phyloP scores from a whole-genome alignment of 2,113 vertebrate species.

The Pollimyrus isidori region DNA sequence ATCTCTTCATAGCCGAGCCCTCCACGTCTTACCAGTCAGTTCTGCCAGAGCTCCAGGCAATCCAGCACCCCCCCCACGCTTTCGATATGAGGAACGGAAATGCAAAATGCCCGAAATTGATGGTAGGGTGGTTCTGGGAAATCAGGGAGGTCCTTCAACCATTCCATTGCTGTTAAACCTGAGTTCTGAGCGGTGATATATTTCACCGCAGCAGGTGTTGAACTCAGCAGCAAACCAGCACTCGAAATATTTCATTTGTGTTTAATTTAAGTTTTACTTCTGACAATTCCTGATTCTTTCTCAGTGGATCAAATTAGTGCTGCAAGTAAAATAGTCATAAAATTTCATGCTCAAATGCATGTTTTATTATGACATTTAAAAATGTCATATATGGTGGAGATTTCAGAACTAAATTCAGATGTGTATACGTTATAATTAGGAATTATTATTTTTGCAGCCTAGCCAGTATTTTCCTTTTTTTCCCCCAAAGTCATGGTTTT shows the following conservation, averaged over 20 bases:
- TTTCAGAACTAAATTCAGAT: constrained; percentile 1
- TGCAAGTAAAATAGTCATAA: neutral
- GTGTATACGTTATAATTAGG: neutral
- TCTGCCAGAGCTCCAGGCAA: neutral
- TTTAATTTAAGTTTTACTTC: neutral
- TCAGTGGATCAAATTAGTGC: neutral
- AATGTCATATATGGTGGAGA: neutral
- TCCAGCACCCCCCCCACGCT: neutral
- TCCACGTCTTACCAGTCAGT: neutral
- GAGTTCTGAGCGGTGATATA: neutral
- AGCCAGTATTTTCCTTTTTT: neutral
- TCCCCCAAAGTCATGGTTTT: neutral
- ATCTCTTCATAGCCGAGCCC: neutral
- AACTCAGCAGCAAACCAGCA: neutral
- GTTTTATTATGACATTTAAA: neutral
- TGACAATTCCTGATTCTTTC: neutral
- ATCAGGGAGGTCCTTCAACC: neutral
- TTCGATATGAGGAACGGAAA: neutral
- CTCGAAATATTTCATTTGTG: neutral
- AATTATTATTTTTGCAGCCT: neutral
- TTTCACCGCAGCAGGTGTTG: neutral
- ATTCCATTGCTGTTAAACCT: neutral
- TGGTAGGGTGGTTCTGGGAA: neutral
- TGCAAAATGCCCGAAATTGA: neutral
- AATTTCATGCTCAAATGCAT: neutral